These are phyloP conservation scores for Heteromormyrus szaboi DNA, from an alignment of 2,797 vertebrate species.

Conservation along the genomic window DNA sequence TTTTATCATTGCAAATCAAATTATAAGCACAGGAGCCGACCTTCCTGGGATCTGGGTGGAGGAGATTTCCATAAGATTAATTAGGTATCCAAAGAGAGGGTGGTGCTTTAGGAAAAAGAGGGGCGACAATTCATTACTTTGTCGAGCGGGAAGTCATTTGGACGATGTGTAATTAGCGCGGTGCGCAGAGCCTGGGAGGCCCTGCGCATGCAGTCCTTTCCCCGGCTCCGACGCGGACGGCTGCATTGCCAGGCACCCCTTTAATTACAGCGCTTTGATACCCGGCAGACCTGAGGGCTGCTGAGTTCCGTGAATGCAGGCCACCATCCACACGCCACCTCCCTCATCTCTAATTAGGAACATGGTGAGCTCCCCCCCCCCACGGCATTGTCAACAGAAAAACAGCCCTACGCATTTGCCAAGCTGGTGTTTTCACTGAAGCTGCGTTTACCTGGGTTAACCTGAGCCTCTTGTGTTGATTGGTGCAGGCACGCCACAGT, in stretches of 20 bases:
- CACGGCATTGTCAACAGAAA: slow-evolving; percentile 40
- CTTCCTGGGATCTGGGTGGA: slow-evolving; percentile 88
- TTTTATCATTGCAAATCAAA: slow-evolving; percentile 98
- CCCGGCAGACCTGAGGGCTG: slow-evolving; percentile 95
- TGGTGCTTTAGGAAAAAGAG: slow-evolving; percentile 68
- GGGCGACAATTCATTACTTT: slow-evolving; percentile 71
- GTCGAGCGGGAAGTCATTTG: slow-evolving; percentile 88
- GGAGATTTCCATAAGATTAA: slow-evolving; percentile 99
- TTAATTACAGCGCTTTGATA: slow-evolving; percentile 99
- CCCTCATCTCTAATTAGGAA: slow-evolving; percentile 91
- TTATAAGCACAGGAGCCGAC: slow-evolving; percentile 99
- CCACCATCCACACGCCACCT: slow-evolving; percentile 93
- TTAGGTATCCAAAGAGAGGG: slow-evolving; percentile 85
- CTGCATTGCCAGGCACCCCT: slow-evolving; percentile 77
- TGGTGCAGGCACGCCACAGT: slow-evolving; percentile 33
- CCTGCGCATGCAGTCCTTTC: slow-evolving; percentile 81
- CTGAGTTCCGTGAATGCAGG: slow-evolving; percentile 96
- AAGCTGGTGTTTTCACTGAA: slow-evolving; percentile 86
- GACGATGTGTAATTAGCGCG: slow-evolving; percentile 99
- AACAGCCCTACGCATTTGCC: slow-evolving; percentile 75
- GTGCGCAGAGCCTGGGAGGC: slow-evolving; percentile 92
- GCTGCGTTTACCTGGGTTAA: slow-evolving; percentile 58
- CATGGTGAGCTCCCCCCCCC: background rate
- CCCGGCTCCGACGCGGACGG: slow-evolving; percentile 83
- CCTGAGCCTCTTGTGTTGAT: slow-evolving; percentile 49